These are phyloP conservation scores for Trochalopteron elliotii DNA, from an alignment of 2,113 vertebrate species.

Conservation along the genomic window DNA sequence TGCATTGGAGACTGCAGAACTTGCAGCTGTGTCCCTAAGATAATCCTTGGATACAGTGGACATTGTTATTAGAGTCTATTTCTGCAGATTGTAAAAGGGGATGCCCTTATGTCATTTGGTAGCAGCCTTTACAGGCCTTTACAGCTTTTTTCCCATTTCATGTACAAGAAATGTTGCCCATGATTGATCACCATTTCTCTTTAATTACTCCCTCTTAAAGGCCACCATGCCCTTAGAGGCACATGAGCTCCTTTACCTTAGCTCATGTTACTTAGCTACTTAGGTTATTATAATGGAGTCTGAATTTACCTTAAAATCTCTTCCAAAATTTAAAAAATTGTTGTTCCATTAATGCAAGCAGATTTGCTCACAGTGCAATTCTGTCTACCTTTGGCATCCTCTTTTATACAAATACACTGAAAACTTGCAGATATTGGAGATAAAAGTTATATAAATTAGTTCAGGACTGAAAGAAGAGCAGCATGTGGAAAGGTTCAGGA, in stretches of 20 bases:
- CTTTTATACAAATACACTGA: neutral
- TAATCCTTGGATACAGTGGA: neutral
- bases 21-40: rapidly evolving
- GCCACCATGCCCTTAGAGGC: neutral
- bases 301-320: neutral
- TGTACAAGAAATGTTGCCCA: neutral
- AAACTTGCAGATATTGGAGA: neutral
- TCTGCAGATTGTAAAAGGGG: neutral
- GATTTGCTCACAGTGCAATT: neutral
- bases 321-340: neutral
- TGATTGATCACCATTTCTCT: neutral
- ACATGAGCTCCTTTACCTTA: neutral
- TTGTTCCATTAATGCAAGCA: neutral
- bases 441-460: neutral
- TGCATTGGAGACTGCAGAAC: neutral
- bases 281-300: neutral
- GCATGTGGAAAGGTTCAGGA: neutral
- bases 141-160: neutral
- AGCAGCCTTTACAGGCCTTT: neutral
- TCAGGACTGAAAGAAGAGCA: neutral
- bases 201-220: neutral
- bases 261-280: neutral
- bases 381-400: neutral
- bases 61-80: neutral
- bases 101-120: neutral